A percentile compares a stretch with the other conserved stretches of the same genome.
These are phyloP conservation scores for Heteromyza rotundicornis DNA, from an alignment of 2,888 invertebrate species.

Conservation along the genomic window DNA sequence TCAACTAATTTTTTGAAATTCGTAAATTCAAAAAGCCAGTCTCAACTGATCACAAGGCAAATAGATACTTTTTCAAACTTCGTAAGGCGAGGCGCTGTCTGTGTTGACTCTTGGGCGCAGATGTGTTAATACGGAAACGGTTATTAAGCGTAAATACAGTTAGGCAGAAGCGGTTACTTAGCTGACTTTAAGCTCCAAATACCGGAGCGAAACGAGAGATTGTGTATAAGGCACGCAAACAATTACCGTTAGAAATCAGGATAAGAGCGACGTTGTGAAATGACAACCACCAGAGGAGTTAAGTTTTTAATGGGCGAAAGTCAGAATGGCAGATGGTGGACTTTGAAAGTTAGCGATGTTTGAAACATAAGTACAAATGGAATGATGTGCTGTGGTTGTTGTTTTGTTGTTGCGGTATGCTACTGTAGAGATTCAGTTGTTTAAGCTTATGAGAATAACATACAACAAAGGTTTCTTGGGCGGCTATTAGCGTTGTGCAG, in stretches of 20 bases:
- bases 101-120: slow-evolving; percentile 3
- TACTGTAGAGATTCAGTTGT: too few species aligned
- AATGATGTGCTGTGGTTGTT: too few species aligned
- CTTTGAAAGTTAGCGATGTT: slow-evolving; percentile 4
- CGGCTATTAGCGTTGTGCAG: too few species aligned
- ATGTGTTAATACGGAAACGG: neutral
- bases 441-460: too few species aligned
- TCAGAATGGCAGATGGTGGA: slow-evolving; percentile 10
- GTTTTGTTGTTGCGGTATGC: too few species aligned
- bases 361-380: neutral
- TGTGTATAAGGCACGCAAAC: neutral
- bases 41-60: slow-evolving; percentile 58
- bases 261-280: slow-evolving; percentile 21
- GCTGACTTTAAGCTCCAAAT: neutral
- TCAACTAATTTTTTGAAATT: neutral
- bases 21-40: neutral
- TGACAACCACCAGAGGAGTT: slow-evolving; percentile 16
- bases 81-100: slow-evolving; percentile 20
- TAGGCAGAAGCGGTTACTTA: neutral
- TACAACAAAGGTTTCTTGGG: too few species aligned
- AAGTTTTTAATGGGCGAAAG: too few species aligned
- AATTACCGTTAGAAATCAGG: slow-evolving; percentile 5
- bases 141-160: neutral
- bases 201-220: neutral
- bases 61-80: slow-evolving; percentile 40